phyloP scores from a whole-genome alignment of 2,113 vertebrate species.

The Chionodraco myersi region DNA sequence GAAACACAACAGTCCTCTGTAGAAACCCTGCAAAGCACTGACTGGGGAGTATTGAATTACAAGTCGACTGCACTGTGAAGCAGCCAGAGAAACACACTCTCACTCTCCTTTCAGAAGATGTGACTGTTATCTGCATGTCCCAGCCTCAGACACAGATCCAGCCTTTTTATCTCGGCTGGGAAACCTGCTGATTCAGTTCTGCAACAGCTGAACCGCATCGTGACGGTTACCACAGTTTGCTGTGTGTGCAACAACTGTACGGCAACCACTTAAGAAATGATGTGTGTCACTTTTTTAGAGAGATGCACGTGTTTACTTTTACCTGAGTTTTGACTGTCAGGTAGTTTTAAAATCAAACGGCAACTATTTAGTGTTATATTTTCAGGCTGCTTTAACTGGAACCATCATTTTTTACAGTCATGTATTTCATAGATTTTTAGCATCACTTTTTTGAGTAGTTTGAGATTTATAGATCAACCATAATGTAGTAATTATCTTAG shows the following conservation, averaged over 20 bases:
- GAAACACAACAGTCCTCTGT: conserved; percentile 78
- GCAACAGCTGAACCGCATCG: conserved; percentile 34
- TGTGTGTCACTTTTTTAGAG: neutral
- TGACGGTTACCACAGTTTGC: conserved; percentile 44
- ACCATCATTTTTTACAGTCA: neutral
- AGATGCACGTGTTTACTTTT: neutral
- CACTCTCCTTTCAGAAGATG: conserved; percentile 54
- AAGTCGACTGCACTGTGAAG: conserved; percentile 58
- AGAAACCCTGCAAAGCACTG: conserved; percentile 74
- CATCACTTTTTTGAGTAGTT: neutral
- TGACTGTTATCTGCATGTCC: conserved; percentile 59
- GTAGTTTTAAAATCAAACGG: conserved; percentile 4
- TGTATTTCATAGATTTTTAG: neutral
- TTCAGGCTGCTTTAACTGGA: neutral
- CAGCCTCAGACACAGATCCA: conserved; percentile 42
- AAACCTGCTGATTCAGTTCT: conserved; percentile 56
- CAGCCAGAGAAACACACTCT: conserved; percentile 56
- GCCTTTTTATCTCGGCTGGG: conserved; percentile 43
- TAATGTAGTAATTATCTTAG: neutral
- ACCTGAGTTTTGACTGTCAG: neutral
- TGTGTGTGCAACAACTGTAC: conserved; percentile 41
- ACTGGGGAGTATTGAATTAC: conserved; percentile 76
- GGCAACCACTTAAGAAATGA: conserved; percentile 23
- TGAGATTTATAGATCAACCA: neutral
- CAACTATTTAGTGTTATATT: neutral